Evolutionary conservation across 2,113 vertebrate species (phyloP), one percentile per base, ranked within the genome.

Genomic region (Todiramphus chloris): DNA sequence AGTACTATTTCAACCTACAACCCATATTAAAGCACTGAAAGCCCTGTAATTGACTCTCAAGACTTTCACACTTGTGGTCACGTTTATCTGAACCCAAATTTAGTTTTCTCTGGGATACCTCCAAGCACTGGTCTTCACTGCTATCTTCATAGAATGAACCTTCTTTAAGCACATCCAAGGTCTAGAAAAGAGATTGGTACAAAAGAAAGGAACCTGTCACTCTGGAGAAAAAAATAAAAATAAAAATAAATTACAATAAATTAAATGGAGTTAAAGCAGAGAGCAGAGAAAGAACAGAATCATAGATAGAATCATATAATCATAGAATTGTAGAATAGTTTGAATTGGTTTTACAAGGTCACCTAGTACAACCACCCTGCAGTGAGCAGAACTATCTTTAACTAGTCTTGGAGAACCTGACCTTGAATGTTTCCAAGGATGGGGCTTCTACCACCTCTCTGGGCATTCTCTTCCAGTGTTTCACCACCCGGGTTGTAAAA

Each of bases 121-220:
- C 48, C 24, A 66, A 69, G 17, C 9, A 56, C 14, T 53, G 37
- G 23, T 62, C 1, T 5, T 62, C 55, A 50, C 9, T 18, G 1
- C 33, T 53, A 0, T 21, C 39, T 72, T 76, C 35, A 20, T 25
- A 60, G 25, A 5, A 19, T 80, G 41, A 90, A 39, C 9, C 10
- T 48, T 77, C 6, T 20, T 12, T 73, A 64, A 37, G 2, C 0
- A 0, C 53, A 16, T 48, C 24, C 16, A 50, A 33, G n/a, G 77
- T 35, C 16, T 27, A 50, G 50, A 46, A 77, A 69, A 88, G 27
- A 9, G 7, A 16, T 46, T 33, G 16, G 9, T 86, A 21, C 4
- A 73, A 73, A 76, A 27, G 18, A 83, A 63, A 60, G 9, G 4
- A 14, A 53, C 2, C 1, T 21, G 3, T 25, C 8, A 33, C 11